Percentiles rank a stretch among this genome's conserved stretches.
These are phyloP conservation scores for Platysteira castanea DNA, from an alignment of 2,113 vertebrate genomes.

Conservation along the genomic window DNA sequence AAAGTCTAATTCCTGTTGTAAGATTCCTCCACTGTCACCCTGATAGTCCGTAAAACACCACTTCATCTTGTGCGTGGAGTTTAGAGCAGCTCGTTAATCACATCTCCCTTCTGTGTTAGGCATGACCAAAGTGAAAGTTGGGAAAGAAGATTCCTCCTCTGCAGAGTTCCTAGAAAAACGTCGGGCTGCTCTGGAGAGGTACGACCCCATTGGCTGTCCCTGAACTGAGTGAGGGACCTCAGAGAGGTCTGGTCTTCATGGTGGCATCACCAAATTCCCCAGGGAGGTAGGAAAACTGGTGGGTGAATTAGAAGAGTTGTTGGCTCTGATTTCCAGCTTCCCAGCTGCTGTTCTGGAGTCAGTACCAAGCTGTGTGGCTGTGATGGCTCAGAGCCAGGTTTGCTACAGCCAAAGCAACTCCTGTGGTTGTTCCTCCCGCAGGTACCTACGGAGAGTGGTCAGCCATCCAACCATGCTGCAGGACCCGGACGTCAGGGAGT, in stretches of 20 bases:
- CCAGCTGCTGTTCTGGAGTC: not conserved
- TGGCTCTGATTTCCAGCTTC: not conserved
- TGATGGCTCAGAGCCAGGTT: not conserved
- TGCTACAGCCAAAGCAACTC: not conserved
- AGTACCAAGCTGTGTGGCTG: fast-evolving
- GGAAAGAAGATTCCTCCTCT: constrained; percentile 96
- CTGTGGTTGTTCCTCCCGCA: not conserved
- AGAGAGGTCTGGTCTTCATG: not conserved
- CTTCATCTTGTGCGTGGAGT: not conserved
- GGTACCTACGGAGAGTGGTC: constrained; percentile 91
- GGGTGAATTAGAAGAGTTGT: not conserved
- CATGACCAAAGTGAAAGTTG: constrained; percentile 99
- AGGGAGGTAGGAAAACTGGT: not conserved
- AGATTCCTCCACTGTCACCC: not conserved
- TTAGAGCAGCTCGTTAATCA: not conserved
- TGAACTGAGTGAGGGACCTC: not conserved
- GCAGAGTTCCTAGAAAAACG: constrained; percentile 94
- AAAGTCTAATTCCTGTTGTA: not conserved
- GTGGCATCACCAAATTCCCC: not conserved
- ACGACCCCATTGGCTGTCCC: not conserved
- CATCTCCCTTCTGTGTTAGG: constrained; percentile 67
- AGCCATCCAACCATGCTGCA: constrained; percentile 92
- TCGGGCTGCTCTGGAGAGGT: constrained; percentile 94
- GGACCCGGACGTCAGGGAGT: constrained; percentile 93
- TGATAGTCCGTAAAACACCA: not conserved